Conservation (phyloP, 2,113 vertebrate species). For the Rhipidura dahli region DNA sequence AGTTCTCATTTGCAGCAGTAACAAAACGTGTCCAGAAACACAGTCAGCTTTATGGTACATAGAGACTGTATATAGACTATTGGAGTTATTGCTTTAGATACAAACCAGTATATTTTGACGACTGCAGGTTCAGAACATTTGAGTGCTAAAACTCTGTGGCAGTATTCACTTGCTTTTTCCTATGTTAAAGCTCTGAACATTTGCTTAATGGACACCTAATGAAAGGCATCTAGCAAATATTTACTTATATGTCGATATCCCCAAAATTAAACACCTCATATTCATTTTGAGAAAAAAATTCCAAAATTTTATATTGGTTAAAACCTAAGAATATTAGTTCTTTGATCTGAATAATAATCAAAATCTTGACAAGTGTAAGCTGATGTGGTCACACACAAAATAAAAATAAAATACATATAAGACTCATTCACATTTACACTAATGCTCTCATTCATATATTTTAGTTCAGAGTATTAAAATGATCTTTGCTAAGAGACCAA, state of each 20-base stretch:
- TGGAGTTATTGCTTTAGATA: not conserved
- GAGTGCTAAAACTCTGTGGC: not conserved
- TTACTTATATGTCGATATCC: not conserved
- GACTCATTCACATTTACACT: not conserved
- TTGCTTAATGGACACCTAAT: not conserved
- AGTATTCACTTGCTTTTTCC: not conserved
- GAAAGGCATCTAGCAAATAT: not conserved
- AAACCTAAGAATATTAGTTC: not conserved
- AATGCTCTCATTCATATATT: not conserved
- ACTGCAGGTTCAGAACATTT: not conserved
- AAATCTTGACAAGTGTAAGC: not conserved
- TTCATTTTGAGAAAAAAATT: not conserved
- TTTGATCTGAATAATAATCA: not conserved
- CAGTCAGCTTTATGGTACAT: not conserved
- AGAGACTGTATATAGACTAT: not conserved
- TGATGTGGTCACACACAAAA: not conserved
- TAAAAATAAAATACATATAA: not conserved
- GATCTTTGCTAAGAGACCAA: accelerated
- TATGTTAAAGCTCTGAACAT: not conserved
- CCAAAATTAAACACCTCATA: not conserved
- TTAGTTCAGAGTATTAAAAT: not conserved
- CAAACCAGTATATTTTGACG: not conserved
- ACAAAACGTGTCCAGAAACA: not conserved
- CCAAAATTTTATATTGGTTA: not conserved
- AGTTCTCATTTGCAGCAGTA: not conserved